These are phyloP conservation scores for Cheumatopsyche charites DNA, from an alignment of 1,140 invertebrate genomes.

Conservation along the genomic window DNA sequence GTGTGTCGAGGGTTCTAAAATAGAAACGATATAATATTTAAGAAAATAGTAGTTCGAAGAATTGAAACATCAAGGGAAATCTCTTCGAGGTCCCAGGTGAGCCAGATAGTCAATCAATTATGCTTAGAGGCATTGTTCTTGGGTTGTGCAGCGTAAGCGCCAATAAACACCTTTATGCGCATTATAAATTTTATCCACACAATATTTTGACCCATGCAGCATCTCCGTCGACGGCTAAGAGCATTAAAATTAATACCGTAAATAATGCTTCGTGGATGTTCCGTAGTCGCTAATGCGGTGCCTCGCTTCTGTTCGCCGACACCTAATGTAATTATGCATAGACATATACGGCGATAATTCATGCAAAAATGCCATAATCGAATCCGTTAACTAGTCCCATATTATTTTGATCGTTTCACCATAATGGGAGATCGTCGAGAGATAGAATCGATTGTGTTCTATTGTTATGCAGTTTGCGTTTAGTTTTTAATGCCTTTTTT, in stretches of 20 bases:
- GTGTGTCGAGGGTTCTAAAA: too few relatives aligned
- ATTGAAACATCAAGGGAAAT: slow-evolving; percentile 4
- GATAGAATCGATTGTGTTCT: too few relatives aligned
- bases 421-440: too few relatives aligned
- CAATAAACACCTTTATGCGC: slow-evolving; percentile 35
- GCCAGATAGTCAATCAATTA: slow-evolving; percentile 28
- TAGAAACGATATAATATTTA: too few relatives aligned
- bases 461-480: too few relatives aligned
- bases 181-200: slow-evolving; percentile 31
- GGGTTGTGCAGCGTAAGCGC: background rate
- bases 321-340: too few relatives aligned
- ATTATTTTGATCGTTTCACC: too few relatives aligned
- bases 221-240: slow-evolving; percentile 15
- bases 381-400: too few relatives aligned
- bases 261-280: slow-evolving; percentile 9
- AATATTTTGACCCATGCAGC: slow-evolving; percentile 27
- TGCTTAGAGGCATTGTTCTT: slow-evolving; percentile 17
- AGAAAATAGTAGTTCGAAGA: too few relatives aligned
- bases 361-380: too few relatives aligned
- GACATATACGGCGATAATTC: too few relatives aligned
- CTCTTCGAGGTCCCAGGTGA: background rate
- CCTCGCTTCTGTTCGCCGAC: background rate
- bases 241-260: slow-evolving; percentile 34
- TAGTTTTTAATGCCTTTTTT: too few relatives aligned
- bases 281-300: background rate